Percentiles rank a stretch among this genome's conserved stretches.
Evolutionary conservation across 2,888 invertebrate species (phyloP).

Genomic region (Dynastes hyllus): DNA sequence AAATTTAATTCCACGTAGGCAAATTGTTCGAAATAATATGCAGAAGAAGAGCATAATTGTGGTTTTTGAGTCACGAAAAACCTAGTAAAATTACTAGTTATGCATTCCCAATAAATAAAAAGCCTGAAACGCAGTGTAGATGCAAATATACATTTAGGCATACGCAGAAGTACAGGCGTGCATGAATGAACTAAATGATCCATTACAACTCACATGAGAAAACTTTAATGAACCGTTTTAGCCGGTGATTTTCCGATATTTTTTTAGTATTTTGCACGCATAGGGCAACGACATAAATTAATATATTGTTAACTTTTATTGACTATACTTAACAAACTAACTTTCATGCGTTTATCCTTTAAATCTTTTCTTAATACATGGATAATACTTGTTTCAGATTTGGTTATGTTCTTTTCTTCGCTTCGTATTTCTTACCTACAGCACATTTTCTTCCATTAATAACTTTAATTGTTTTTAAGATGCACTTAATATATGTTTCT

Average conservation of each 20-base stretch:
- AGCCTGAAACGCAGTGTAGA: background rate
- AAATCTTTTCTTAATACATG: too few species aligned
- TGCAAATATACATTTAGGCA: constrained; percentile 9
- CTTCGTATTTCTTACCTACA: too few species aligned
- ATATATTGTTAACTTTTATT: background rate
- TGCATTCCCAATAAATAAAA: background rate
- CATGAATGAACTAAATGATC: constrained; percentile 30
- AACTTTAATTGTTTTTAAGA: too few species aligned
- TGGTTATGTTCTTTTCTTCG: too few species aligned
- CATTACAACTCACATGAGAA: constrained; percentile 28
- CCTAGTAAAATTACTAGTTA: constrained; percentile 33
- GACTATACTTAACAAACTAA: too few species aligned
- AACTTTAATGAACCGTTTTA: constrained; percentile 24
- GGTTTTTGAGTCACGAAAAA: constrained; percentile 43
- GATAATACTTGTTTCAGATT: too few species aligned
- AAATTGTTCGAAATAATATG: constrained; percentile 33
- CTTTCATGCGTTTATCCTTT: too few species aligned
- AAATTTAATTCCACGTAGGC: constrained; percentile 31
- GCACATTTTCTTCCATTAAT: too few species aligned
- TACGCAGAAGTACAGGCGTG: background rate
- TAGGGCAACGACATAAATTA: background rate
- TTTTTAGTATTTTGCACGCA: background rate
- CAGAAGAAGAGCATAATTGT: constrained; percentile 36
- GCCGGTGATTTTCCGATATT: background rate
- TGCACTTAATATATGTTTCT: too few species aligned